phyloP scores from a whole-genome alignment of 2,888 invertebrate species.

The Orthosia incerta region DNA sequence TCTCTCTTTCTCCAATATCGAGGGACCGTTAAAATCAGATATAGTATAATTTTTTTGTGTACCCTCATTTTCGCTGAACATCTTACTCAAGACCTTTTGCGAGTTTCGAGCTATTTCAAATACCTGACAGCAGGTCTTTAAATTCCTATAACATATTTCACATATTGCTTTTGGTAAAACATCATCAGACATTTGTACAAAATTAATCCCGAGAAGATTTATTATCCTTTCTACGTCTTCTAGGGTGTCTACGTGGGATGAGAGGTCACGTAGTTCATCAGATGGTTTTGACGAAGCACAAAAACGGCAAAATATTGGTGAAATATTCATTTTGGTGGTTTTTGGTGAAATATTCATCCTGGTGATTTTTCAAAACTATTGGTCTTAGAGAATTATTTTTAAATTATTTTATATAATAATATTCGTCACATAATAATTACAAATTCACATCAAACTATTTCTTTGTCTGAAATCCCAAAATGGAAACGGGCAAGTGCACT shows the following conservation, averaged over 20 bases:
- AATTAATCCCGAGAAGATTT: background rate
- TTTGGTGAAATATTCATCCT: too few relatives aligned
- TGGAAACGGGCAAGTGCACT: background rate
- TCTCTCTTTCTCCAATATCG: background rate
- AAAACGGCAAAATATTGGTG: constrained; percentile 2
- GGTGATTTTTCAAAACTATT: too few relatives aligned
- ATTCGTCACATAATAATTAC: background rate
- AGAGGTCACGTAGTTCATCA: background rate
- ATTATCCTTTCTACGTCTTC: background rate
- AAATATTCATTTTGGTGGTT: background rate
- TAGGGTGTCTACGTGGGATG: background rate
- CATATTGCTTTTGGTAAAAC: constrained; percentile 3
- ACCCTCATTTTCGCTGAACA: constrained; percentile 1
- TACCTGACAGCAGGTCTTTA: background rate
- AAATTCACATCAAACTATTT: background rate
- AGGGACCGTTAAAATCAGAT: background rate
- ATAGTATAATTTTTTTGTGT: too few relatives aligned
- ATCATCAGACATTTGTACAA: background rate
- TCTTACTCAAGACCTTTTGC: background rate
- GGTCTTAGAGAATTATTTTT: too few relatives aligned
- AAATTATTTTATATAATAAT: too few relatives aligned
- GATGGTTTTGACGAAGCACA: background rate
- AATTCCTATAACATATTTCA: background rate
- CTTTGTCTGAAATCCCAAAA: background rate
- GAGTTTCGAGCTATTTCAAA: background rate